Evolutionary conservation across 2,888 invertebrate species (phyloP), one percentile per base, ranked within the genome.

Genomic region (Leucoma salicis): DNA sequence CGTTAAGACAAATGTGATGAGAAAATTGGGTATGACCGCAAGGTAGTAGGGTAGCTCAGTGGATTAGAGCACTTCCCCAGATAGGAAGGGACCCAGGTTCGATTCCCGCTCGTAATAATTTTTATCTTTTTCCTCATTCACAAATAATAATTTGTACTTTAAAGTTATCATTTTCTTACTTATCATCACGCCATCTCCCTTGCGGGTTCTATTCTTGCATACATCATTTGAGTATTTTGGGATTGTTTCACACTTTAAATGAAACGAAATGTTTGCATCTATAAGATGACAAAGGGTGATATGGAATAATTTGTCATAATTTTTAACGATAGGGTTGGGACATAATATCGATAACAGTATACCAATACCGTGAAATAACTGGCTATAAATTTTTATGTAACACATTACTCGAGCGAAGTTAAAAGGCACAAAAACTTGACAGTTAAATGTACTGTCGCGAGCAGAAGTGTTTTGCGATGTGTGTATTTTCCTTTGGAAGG

Each of bases 311-410:
- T 62, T 42, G 51, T 48, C 59, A 49, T 62, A 48, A 42, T 57
- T 59, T 62, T 62, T 62, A 51, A 62, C 63, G 61, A 42, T 39
- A 40, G 24, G 41, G 31, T 25, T 18, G 31, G 35, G 14, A 39
- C 47, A 57, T 47, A 35, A 50, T 53, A 59, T 29, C 53, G 56
- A 45, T 59, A 58, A 50, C 60, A 44, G 37, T 44, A 46, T 49
- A 49, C 48, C 53, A 46, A 58, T 53, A 46, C 53, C 49, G 50
- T 53, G 46, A 59, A 60, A 57, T 57, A 57, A 57, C 47, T 31
- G 51, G 41, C 38, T 27, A 48, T 58, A 58, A 57, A 57, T 57
- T 57, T 57, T 61, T 36, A 60, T 35, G 46, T 32, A 24, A 35
- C 35, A 31, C 46, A 36, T 60, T 41, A 57, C 52, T 61, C 39